Base-by-base conservation (phyloP, 2,888 invertebrate genomes). In the Ichneumoninae sp. region DNA sequence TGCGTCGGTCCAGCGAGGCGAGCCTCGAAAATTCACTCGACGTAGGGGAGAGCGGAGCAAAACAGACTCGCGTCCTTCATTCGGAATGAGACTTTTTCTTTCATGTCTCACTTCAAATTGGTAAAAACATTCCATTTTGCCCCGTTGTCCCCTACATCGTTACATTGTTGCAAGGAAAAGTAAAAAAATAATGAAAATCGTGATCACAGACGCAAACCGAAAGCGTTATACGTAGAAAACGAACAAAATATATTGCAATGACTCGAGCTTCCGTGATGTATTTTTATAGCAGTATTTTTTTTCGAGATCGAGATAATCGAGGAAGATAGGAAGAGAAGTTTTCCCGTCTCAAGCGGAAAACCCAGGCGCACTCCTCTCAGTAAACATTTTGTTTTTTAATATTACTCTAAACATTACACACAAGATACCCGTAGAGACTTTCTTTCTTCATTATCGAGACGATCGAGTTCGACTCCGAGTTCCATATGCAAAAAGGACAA, bases 201-300 rank as follows among this genome's bases (percentile, higher is more conserved):
- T 33, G 52, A 75, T 75, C 75, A 75, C 75, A 75, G 75, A 50
- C 65, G 50, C 65, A 16, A 73, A 57, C 22, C 26, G 57, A 60
- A 60, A 33, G 16, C 47, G 10, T 26, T 47, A 63, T 22, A 60
- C 50, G 44, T 63, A 47, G 16, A 73, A 40, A 63, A 74, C 13
- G 22, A 33, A 74, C n/a, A 50, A 19, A 33, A 65, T 22, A 5
- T 33, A 19, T 54, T 22, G 19, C 22, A 36, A 44, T 44, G 3
- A 22, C n/a, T 60, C n/a, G 60, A 60, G 26, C 22, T 44, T 60
- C 47, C 30, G 30, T 60, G 47, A 1, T 4, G 6, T 16, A 33
- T 30, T 63, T 33, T 30, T 16, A 63, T 30, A 63, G 63, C n/a
- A 50, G 52, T 44, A 16, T 22, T 16, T 74, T 33, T 73, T 54